Base-by-base conservation (phyloP, 1,140 invertebrate species). In the Mizuhopecten yessoensis region DNA sequence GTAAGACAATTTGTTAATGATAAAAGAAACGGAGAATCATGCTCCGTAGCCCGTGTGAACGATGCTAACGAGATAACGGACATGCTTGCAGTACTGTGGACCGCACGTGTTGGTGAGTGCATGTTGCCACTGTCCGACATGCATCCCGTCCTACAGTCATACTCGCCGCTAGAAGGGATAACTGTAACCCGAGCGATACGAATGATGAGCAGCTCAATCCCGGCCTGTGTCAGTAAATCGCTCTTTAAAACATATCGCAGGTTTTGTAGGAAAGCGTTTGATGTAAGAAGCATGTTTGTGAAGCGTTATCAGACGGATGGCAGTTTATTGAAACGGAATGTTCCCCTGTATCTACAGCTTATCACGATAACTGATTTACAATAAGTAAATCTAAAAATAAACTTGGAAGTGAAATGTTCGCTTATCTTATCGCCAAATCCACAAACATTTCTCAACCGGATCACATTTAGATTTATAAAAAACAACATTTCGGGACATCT, bases 191-290 rank as follows among this genome's bases (percentile, higher is more conserved):
- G 17, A 45, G 17, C 42, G 42, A 45, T 17, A 45, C 17, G n/a
- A 11, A 75, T 75, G 57, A 75, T 75, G 57, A 75, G 57, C 23
- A n/a, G 57, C 23, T 17, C 57, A 29, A 75, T 75, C 20, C 57
- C 29, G 57, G 57, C 11, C 11, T 29, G 57, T 75, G 57, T 75
- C 57, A 75, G 57, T 13, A 75, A n/a, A 75, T 75, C 57, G 57
- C 57, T 75, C 57, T 75, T 29, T 29, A 75, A 75, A 75, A 75
- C 57, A 75, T 75, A 75, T 75, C 57, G 57, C 57, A 75, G 57
- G 57, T 75, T 75, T 75, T 75, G 57, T 75, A n/a, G 23, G 57
- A 13, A 75, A 75, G 23, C 57, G n/a, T 75, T 75, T 75, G 57
- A 75, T 29, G 57, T n/a, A 29, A 75, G 57, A 75, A 75, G 57